phyloP scores from a whole-genome alignment of 2,797 vertebrate genomes.

The Danio choprae region DNA sequence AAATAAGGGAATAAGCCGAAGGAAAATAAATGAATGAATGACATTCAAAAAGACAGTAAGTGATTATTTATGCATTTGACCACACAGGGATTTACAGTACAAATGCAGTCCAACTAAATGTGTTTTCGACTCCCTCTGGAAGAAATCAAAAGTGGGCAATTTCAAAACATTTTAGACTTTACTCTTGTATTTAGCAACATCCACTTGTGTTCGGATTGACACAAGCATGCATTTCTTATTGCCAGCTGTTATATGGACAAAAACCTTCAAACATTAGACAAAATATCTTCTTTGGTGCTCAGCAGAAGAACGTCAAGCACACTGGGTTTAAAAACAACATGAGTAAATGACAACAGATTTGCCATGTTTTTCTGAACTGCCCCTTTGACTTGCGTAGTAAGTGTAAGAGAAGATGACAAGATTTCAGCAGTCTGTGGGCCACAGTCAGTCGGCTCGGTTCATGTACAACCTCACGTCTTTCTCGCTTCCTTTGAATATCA shows the following conservation, averaged over 20 bases:
- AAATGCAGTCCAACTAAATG: no score
- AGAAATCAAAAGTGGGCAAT: no score
- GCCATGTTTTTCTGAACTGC: not conserved
- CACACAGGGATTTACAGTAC: no score
- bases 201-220: no score
- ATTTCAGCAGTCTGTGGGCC: slow-evolving; percentile 7
- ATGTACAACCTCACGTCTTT: slow-evolving; percentile 12
- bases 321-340: not conserved
- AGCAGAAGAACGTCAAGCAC: not conserved
- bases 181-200: no score
- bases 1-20: no score
- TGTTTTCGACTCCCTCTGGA: no score
- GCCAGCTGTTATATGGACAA: not conserved
- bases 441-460: not conserved
- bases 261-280: not conserved
- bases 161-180: no score
- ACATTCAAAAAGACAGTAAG: no score
- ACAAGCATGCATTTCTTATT: no score
- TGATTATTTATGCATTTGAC: no score
- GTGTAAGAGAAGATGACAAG: slow-evolving; percentile 20
- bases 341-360: slow-evolving; percentile 14
- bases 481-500: slow-evolving; percentile 18
- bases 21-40: no score
- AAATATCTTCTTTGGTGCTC: not conserved
- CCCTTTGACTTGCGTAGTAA: not conserved